Evolutionary conservation across 64 coral and sea anemone genomes (phyloP).

Genomic region (Hydrozoanthus tunicans): DNA sequence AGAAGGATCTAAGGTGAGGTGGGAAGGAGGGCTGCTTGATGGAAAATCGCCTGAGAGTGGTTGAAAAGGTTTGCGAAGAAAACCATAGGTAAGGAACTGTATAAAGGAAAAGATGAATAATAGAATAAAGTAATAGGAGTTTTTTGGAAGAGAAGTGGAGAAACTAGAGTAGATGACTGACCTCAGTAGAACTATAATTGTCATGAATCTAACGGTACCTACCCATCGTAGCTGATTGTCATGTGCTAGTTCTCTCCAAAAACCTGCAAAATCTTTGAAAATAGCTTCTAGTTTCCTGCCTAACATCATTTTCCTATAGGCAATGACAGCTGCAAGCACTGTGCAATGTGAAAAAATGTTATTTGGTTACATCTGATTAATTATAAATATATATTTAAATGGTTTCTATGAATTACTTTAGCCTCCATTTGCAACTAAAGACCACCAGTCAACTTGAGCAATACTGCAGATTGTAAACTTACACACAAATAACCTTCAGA

Average conservation of each 20-base stretch:
- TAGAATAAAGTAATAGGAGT: not conserved
- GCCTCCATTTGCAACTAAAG: no score
- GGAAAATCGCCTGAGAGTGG: not conserved
- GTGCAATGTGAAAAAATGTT: not conserved
- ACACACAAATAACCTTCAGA: no score
- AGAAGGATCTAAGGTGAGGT: not conserved
- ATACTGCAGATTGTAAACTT: no score
- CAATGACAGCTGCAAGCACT: conserved; percentile 80
- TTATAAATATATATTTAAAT: no score
- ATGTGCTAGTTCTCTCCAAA: conserved; percentile 84
- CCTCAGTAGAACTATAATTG: no score
- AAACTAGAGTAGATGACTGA: not conserved
- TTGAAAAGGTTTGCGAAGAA: not conserved
- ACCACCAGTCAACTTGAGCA: no score
- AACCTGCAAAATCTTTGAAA: conserved; percentile 83
- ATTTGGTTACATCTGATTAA: not conserved
- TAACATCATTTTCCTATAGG: conserved; percentile 63
- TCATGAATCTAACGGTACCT: not conserved
- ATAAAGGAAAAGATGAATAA: not conserved
- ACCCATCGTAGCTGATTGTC: conserved; percentile 97
- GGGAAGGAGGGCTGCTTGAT: not conserved
- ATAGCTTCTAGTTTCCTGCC: conserved; percentile 83
- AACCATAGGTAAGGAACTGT: not conserved
- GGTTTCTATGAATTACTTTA: no score
- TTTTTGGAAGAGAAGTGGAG: not conserved